These are phyloP conservation scores for Lampropteryx suffumata DNA, from an alignment of 2,888 invertebrate species.

Conservation along the genomic window DNA sequence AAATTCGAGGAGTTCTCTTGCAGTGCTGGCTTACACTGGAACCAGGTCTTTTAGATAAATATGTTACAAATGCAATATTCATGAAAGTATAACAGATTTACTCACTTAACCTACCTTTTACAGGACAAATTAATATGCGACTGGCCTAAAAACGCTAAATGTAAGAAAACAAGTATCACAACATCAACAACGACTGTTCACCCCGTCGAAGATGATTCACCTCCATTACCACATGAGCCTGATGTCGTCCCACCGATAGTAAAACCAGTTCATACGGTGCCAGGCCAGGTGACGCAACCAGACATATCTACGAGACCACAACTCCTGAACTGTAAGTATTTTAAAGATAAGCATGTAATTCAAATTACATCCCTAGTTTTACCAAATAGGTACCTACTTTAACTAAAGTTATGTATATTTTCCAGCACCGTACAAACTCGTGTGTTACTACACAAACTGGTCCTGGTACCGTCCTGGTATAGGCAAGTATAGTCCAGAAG, in stretches of 20 bases:
- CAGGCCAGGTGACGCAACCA: constrained; percentile 58
- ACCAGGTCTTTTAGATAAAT: constrained; percentile 73
- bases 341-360: background rate
- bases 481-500: constrained; percentile 92
- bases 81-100: background rate
- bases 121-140: constrained; percentile 86
- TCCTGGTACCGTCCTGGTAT: constrained; percentile 93
- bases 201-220: constrained; percentile 39
- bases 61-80: background rate
- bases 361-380: constrained; percentile 33
- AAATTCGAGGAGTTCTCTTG: constrained; percentile 88
- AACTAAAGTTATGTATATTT: no score
- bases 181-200: constrained; percentile 44
- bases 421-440: constrained; percentile 89
- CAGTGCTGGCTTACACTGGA: constrained; percentile 88
- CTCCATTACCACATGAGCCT: constrained; percentile 19
- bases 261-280: constrained; percentile 48
- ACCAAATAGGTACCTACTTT: background rate
- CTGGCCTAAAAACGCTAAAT: constrained; percentile 87
- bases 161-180: constrained; percentile 61
- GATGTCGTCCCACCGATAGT: constrained; percentile 30
- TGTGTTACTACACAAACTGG: constrained; percentile 97
- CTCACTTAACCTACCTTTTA: constrained; percentile 19
- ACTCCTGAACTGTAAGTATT: constrained; percentile 60
- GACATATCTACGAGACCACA: constrained; percentile 53